Percentiles rank a stretch among this genome's conserved stretches.
phyloP scores from a whole-genome alignment of 2,113 vertebrate genomes.

The Boleophthalmus pectinirostris region DNA sequence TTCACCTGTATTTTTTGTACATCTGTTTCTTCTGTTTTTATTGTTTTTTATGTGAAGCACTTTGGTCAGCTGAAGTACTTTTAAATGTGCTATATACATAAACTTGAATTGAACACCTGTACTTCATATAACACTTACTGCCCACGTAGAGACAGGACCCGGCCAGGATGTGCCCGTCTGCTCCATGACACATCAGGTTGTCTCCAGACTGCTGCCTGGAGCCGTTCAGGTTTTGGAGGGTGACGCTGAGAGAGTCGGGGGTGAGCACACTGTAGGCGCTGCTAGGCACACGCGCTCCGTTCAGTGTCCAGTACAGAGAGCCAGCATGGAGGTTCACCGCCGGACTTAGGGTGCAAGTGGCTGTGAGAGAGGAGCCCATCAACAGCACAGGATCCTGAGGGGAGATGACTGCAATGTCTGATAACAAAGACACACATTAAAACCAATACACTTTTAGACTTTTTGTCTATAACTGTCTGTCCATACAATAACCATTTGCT shows the following conservation, averaged over 20 bases:
- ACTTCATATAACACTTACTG: constrained; percentile 75
- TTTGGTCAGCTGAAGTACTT: too few species aligned
- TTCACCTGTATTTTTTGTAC: too few species aligned
- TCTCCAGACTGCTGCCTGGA: constrained; percentile 92
- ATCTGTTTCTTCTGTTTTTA: too few species aligned
- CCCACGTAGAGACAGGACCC: constrained; percentile 94
- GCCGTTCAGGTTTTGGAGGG: constrained; percentile 84
- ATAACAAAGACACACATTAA: neutral
- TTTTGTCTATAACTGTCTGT: neutral
- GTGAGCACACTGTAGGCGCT: constrained; percentile 77
- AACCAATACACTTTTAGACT: neutral
- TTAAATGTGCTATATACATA: too few species aligned
- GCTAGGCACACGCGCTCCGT: constrained; percentile 81
- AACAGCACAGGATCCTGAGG: constrained; percentile 88
- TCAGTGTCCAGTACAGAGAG: constrained; percentile 90
- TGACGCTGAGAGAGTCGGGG: constrained; percentile 77
- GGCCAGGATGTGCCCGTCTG: constrained; percentile 85
- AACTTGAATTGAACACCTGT: neutral
- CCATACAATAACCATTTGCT: neutral
- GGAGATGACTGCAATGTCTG: constrained; percentile 84
- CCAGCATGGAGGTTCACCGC: constrained; percentile 75
- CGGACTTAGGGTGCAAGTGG: constrained; percentile 81
- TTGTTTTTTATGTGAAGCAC: too few species aligned
- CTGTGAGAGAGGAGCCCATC: constrained; percentile 88
- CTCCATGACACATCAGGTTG: constrained; percentile 91